Evolutionary conservation across 2,888 invertebrate species (phyloP).

Genomic region (Nemurella pictetii): DNA sequence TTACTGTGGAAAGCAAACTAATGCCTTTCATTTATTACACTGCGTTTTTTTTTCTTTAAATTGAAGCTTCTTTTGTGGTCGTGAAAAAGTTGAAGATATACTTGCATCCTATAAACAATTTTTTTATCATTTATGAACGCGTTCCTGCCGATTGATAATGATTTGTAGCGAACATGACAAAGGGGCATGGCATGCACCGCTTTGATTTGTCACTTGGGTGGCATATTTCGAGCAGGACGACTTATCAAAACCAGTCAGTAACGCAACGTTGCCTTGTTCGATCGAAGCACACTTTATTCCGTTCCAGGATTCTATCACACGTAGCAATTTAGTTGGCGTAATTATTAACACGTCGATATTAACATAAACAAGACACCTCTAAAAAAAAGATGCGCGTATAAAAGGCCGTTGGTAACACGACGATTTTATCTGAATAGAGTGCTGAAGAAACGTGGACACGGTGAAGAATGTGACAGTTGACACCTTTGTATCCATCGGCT

Average conservation of each 20-base stretch:
- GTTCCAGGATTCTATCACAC: neutral
- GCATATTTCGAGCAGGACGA: neutral
- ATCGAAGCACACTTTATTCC: neutral
- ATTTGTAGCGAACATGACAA: neutral
- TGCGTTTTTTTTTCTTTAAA: too few relatives aligned
- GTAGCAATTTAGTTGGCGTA: neutral
- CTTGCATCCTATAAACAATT: neutral
- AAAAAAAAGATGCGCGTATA: neutral
- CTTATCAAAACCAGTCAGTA: neutral
- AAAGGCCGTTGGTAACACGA: neutral
- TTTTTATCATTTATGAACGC: neutral
- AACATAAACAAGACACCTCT: neutral
- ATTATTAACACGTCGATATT: constrained; percentile 1
- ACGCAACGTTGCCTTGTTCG: neutral
- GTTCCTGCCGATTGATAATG: neutral
- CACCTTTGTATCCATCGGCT: neutral
- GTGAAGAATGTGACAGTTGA: constrained; percentile 20
- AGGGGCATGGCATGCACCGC: neutral
- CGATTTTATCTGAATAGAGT: constrained; percentile 19
- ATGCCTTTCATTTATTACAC: too few relatives aligned
- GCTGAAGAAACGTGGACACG: neutral
- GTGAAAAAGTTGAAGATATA: neutral
- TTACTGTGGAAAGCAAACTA: too few relatives aligned
- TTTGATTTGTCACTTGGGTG: constrained; percentile 4
- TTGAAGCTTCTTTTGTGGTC: neutral